These are phyloP conservation scores for Odontamblyopus lacepedii DNA, from an alignment of 2,797 vertebrate genomes.

Conservation along the genomic window DNA sequence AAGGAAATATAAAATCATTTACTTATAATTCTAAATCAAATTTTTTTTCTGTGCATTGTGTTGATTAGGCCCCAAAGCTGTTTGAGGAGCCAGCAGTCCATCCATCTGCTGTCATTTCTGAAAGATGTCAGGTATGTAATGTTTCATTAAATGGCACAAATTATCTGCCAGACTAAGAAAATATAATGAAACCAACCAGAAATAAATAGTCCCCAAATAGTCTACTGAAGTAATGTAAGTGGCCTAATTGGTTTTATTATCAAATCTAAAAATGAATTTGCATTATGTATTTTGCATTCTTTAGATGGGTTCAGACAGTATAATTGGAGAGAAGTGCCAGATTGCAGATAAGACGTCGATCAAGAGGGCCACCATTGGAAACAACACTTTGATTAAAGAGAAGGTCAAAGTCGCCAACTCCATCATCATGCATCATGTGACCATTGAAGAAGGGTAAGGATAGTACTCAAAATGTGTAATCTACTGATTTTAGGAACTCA, in stretches of 20 bases:
- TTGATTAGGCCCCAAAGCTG: conserved; percentile 85
- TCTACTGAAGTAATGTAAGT: background rate
- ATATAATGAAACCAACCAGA: background rate
- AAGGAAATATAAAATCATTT: background rate
- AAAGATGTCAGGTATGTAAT: conserved; percentile 81
- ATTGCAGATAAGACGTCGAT: conserved; percentile 92
- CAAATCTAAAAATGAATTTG: background rate
- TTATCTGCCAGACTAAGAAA: background rate
- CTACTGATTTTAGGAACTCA: background rate
- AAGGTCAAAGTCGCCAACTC: conserved; percentile 93
- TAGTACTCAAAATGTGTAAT: conserved; percentile 14
- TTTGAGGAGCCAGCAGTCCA: conserved; percentile 90
- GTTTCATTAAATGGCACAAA: background rate
- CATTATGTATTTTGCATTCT: background rate
- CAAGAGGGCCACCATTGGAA: conserved; percentile 89
- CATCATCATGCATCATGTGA: conserved; percentile 97
- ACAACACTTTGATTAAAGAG: conserved; percentile 83
- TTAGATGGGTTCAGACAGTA: conserved; percentile 90
- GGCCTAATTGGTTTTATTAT: background rate
- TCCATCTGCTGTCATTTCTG: conserved; percentile 84
- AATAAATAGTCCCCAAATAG: background rate
- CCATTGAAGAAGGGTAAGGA: conserved; percentile 93
- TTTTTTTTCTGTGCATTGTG: conserved; percentile 2
- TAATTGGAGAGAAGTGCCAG: conserved; percentile 87
- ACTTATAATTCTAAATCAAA: background rate